A percentile compares a stretch with the other conserved stretches of the same genome.
These are phyloP conservation scores for Campopleginae sp. DNA, from an alignment of 2,888 invertebrate genomes.

Conservation along the genomic window DNA sequence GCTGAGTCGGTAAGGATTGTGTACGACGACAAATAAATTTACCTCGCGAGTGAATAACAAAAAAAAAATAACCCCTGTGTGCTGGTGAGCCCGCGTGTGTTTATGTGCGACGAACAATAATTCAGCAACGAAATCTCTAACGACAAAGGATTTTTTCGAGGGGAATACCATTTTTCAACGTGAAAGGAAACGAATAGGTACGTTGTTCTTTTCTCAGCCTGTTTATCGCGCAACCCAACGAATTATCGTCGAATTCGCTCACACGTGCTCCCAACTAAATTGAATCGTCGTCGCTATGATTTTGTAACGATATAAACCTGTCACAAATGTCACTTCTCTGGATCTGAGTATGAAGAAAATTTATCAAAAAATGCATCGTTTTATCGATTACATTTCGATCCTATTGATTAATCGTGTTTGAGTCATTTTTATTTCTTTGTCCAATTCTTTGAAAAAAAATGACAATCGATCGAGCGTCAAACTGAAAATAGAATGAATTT, in stretches of 20 bases:
- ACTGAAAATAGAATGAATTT: neutral
- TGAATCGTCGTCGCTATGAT: constrained; percentile 25
- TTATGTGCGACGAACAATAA: neutral
- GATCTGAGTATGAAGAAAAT: neutral
- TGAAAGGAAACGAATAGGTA: constrained; percentile 51
- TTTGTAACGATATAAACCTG: neutral
- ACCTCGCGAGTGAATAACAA: neutral
- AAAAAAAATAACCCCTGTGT: neutral
- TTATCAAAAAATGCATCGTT: neutral
- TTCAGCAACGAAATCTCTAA: neutral
- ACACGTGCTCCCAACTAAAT: constrained; percentile 49
- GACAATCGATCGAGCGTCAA: neutral
- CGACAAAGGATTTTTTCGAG: constrained; percentile 27
- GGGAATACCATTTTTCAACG: constrained; percentile 2
- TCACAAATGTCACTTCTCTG: neutral
- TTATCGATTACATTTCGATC: neutral
- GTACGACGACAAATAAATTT: neutral
- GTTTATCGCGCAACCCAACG: neutral
- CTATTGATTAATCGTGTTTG: neutral
- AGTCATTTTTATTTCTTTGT: neutral
- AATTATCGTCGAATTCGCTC: constrained; percentile 33
- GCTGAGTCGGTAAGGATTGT: constrained; percentile 53
- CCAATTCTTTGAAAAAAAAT: neutral
- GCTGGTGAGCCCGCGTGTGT: neutral
- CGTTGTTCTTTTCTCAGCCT: constrained; percentile 26